These are phyloP conservation scores for Bergia sp. DNA, from an alignment of 92 coral and sea anemone genomes.

Conservation along the genomic window DNA sequence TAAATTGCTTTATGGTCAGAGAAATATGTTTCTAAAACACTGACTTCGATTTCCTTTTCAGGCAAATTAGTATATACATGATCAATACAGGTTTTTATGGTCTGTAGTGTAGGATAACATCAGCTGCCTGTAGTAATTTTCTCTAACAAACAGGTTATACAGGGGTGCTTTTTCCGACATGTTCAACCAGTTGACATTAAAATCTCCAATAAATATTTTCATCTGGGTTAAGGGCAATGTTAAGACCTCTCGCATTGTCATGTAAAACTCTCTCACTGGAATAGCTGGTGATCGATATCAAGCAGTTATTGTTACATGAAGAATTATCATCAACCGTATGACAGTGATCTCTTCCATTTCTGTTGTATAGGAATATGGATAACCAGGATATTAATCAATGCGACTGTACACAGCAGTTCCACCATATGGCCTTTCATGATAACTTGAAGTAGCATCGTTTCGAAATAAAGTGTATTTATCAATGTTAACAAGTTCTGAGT, in stretches of 20 bases:
- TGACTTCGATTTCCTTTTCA: too few relatives aligned
- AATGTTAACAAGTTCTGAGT: not conserved
- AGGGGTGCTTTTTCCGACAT: constrained; percentile 51
- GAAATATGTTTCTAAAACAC: too few relatives aligned
- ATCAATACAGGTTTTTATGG: constrained; percentile 57
- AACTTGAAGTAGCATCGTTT: constrained; percentile 37
- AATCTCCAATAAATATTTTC: not conserved
- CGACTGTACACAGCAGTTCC: constrained; percentile 43
- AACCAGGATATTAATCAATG: constrained; percentile 39
- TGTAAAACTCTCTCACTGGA: constrained; percentile 43
- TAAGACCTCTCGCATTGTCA: constrained; percentile 24
- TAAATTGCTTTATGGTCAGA: too few relatives aligned
- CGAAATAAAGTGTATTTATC: constrained; percentile 43
- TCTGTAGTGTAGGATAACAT: constrained; percentile 60
- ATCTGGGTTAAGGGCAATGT: constrained; percentile 30
- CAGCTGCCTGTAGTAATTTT: constrained; percentile 52
- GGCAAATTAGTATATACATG: constrained; percentile 26
- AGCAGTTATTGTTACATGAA: constrained; percentile 41
- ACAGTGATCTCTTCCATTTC: constrained; percentile 56
- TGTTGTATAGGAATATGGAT: constrained; percentile 38
- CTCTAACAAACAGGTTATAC: constrained; percentile 50
- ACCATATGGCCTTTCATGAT: constrained; percentile 31
- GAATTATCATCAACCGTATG: constrained; percentile 32
- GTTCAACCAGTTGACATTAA: not conserved
- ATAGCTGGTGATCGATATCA: constrained; percentile 15